Evolutionary conservation across 2,113 vertebrate genomes (phyloP), one percentile per base, ranked within the genome.

Genomic region (Grallaria varia): DNA sequence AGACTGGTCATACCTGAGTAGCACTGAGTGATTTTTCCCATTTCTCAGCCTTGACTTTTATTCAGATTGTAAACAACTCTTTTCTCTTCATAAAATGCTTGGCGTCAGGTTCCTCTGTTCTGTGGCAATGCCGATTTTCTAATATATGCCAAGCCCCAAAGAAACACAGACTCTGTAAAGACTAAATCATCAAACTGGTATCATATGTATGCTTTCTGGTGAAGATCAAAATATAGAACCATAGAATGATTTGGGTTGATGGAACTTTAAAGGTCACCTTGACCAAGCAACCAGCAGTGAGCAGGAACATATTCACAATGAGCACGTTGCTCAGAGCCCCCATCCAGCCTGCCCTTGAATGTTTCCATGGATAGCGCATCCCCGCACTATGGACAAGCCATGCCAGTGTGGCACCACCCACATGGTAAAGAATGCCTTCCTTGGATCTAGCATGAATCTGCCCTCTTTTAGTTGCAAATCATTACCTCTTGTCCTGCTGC

Each of bases 191-290:
- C 40, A 49, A 90, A 49, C 10, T 12, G 6, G 3, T 11, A 45
- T n/a, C 0, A 0, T 28, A 30, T 1, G 0, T 23, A 9, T 68
- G 13, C 49, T 53, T 59, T 33, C n/a, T 67, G 33, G 7, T 20
- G 30, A n/a, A 58, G 79, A 69, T 27, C 33, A 50, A 78, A 64
- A 91, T 13, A 49, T 15, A 55, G n/a, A 25, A 55, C 30, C 24
- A 27, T 1, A 58, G 18, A 58, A 88, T 9, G 30, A 9, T 39
- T 53, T 53, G n/a, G 24, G 7, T 60, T 60, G 39, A 7, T 62
- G n/a, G 16, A 30, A 20, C 11, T 10, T 47, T 47, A 40, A 40
- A 62, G 40, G 47, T 8, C 53, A 19, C 28, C n/a, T 49, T 35
- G 25, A 35, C 25, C 55, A 55, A 47, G 14, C 12, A 18, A 11